Conservation (phyloP, 2,113 vertebrate species). For the Lichenostomus cassidix region DNA sequence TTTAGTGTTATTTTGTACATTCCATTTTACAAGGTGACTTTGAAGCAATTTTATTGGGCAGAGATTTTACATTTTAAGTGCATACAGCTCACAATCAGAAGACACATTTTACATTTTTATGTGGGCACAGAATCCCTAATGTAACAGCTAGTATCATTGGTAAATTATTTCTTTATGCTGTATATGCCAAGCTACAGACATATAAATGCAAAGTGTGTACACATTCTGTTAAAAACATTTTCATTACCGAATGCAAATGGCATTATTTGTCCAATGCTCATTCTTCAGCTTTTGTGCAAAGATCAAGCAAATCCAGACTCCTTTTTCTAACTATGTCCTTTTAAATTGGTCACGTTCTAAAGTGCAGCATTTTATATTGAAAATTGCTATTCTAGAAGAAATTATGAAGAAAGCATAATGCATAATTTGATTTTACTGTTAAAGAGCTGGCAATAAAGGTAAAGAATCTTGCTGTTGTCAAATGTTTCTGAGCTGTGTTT, state of each 20-base stretch:
- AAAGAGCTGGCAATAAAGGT: slow-evolving; percentile 2
- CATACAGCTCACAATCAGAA: not conserved
- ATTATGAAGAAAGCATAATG: not conserved
- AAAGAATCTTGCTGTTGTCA: not conserved
- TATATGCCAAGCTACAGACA: slow-evolving; percentile 26
- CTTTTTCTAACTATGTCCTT: not conserved
- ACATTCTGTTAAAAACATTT: slow-evolving; percentile 61
- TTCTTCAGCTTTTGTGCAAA: slow-evolving; percentile 13
- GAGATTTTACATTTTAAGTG: slow-evolving; percentile 42
- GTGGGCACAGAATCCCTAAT: slow-evolving; percentile 41
- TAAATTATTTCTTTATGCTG: slow-evolving; percentile 40
- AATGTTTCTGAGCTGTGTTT: not conserved
- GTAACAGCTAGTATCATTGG: not conserved
- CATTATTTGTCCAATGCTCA: slow-evolving; percentile 1
- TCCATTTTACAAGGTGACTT: slow-evolving; percentile 40
- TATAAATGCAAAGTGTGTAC: slow-evolving; percentile 56
- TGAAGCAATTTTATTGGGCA: slow-evolving; percentile 42
- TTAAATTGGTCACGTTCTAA: not conserved
- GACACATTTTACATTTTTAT: slow-evolving; percentile 51
- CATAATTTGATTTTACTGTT: slow-evolving; percentile 25
- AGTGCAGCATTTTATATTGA: slow-evolving; percentile 15
- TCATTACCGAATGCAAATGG: slow-evolving; percentile 61
- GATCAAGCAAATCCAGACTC: slow-evolving; percentile 12
- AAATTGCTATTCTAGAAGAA: not conserved
- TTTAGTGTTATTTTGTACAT: not conserved